Evolutionary conservation across 2,797 vertebrate species (phyloP).

Genomic region (Crypturellus tataupa): DNA sequence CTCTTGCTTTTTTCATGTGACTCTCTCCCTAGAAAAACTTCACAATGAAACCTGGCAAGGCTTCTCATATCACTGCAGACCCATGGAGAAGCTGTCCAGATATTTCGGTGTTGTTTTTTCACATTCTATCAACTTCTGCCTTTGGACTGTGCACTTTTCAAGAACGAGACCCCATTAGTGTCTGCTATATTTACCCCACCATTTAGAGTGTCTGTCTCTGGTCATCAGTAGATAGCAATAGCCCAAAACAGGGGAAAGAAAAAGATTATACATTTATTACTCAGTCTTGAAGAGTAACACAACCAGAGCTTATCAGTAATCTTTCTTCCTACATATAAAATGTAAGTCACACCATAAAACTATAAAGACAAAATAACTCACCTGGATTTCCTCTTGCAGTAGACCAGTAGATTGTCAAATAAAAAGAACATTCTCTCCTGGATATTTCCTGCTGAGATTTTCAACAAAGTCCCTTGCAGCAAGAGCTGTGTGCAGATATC

Average conservation of each 20-base stretch:
- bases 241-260: neutral
- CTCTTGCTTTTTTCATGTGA: neutral
- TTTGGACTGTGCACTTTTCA: neutral
- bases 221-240: neutral
- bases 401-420: slow-evolving; percentile 98
- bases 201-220: neutral
- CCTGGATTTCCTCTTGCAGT: slow-evolving; percentile 99
- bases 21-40: neutral
- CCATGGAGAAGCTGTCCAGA: neutral
- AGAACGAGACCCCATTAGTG: neutral
- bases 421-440: slow-evolving; percentile 98
- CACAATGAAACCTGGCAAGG: neutral
- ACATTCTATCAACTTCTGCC: neutral
- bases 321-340: neutral
- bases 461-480: slow-evolving; percentile 93
- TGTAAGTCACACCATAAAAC: neutral
- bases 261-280: neutral
- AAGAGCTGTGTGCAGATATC: slow-evolving; percentile 97
- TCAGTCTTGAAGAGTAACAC: neutral
- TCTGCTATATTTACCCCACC: neutral
- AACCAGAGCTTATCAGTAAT: neutral
- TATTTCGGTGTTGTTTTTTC: neutral
- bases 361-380: slow-evolving; percentile 52
- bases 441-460: slow-evolving; percentile 98
- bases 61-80: neutral